Percentiles rank a stretch among this genome's conserved stretches.
phyloP scores from a whole-genome alignment of 2,888 invertebrate species.

The Notodonta dromedarius region DNA sequence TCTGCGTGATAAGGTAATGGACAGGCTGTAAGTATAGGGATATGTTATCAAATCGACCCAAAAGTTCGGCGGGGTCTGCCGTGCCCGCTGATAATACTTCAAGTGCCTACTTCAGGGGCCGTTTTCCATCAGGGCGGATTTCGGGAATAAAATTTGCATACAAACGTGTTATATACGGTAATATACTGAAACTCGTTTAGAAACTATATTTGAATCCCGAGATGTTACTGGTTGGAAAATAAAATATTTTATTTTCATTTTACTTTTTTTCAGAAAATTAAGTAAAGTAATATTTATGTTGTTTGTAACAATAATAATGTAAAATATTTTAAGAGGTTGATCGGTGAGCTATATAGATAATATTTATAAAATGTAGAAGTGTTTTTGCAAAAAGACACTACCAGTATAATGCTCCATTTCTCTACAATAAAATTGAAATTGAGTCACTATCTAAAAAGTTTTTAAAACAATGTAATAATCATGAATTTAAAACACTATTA shows the following conservation, averaged over 20 bases:
- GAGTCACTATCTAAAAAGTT: too few relatives aligned
- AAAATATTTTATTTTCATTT: constrained; percentile 15
- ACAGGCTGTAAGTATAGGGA: constrained; percentile 51
- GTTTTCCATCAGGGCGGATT: constrained; percentile 75
- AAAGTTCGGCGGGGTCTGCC: constrained; percentile 65
- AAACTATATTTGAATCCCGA: constrained; percentile 48
- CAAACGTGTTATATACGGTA: constrained; percentile 73
- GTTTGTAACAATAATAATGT: too few relatives aligned
- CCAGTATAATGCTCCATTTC: too few relatives aligned
- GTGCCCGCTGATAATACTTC: constrained; percentile 56
- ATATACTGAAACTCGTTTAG: constrained; percentile 62
- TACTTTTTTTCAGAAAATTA: neutral
- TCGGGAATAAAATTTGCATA: constrained; percentile 78
- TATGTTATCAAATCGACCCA: constrained; percentile 76
- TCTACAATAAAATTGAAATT: too few relatives aligned
- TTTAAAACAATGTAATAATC: too few relatives aligned
- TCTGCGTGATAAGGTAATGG: constrained; percentile 64
- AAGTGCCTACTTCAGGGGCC: constrained; percentile 53
- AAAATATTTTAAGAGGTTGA: too few relatives aligned
- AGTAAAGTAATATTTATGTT: too few relatives aligned
- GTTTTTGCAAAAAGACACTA: too few relatives aligned
- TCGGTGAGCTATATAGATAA: too few relatives aligned
- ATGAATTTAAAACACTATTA: too few relatives aligned
- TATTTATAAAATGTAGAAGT: too few relatives aligned
- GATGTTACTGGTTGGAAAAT: constrained; percentile 14